Conservation (phyloP, 2,113 vertebrate genomes). For the Bos javanicus region DNA sequence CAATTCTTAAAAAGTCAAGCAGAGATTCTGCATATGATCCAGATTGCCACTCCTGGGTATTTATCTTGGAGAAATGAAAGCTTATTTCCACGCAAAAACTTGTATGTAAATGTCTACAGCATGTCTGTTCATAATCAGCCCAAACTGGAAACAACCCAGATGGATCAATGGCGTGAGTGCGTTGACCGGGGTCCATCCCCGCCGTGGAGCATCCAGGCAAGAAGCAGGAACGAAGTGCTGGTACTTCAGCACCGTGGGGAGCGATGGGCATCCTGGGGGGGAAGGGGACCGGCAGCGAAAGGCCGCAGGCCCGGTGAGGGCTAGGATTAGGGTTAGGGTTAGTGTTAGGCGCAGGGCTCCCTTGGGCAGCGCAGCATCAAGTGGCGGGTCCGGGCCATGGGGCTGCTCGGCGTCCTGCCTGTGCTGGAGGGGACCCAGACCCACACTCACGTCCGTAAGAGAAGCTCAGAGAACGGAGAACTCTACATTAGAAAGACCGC, state of each 20-base stretch:
- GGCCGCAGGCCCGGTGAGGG: background rate
- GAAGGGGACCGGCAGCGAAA: background rate
- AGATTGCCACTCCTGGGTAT: background rate
- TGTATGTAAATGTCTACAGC: fast-evolving
- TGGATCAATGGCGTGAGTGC: too few relatives aligned
- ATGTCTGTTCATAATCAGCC: background rate
- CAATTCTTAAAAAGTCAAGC: background rate
- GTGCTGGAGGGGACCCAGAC: background rate
- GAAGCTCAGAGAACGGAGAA: background rate
- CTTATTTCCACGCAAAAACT: background rate
- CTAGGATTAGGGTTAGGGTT: too few relatives aligned
- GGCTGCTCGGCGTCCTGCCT: background rate
- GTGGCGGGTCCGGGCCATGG: background rate
- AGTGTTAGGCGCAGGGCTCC: background rate
- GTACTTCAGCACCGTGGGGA: background rate
- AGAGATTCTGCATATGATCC: background rate
- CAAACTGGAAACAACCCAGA: background rate
- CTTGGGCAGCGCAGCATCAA: too few relatives aligned
- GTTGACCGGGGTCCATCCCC: fast-evolving
- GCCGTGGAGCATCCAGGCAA: background rate
- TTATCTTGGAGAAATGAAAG: background rate
- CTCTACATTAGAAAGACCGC: fast-evolving
- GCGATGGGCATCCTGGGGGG: fast-evolving
- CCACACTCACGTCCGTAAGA: background rate
- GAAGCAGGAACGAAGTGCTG: background rate